A percentile compares a stretch with the other conserved stretches of the same genome.
These are phyloP conservation scores for Altica lythri DNA, from an alignment of 2,888 invertebrate genomes.

Conservation along the genomic window DNA sequence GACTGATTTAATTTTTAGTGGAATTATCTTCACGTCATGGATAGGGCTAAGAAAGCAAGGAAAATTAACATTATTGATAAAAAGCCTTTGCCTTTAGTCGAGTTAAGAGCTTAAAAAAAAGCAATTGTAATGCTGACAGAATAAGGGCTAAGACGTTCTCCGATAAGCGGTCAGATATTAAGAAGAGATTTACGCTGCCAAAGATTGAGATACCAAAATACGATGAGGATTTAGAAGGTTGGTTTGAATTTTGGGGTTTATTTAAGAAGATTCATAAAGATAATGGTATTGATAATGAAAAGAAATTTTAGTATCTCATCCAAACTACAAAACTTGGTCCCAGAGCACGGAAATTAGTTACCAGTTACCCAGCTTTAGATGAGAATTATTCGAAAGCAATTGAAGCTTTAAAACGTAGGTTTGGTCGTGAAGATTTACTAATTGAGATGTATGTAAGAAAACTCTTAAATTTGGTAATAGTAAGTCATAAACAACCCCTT, in stretches of 20 bases:
- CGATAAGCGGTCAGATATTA: not conserved
- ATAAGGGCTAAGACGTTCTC: not conserved
- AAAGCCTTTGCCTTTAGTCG: not conserved
- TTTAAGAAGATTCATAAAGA: not conserved
- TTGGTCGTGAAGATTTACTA: constrained; percentile 6
- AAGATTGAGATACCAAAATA: no score
- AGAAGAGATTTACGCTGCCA: not conserved
- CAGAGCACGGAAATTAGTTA: not conserved
- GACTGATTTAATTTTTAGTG: no score
- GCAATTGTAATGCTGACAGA: not conserved
- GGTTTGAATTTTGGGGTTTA: not conserved
- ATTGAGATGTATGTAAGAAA: not conserved
- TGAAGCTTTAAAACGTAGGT: constrained; percentile 6
- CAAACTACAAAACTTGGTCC: not conserved
- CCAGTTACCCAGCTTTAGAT: not conserved
- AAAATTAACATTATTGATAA: not conserved
- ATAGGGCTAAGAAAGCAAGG: not conserved
- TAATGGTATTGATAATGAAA: not conserved
- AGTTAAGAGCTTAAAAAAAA: not conserved
- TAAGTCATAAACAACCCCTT: no score
- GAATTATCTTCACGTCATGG: no score
- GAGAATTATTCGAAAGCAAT: constrained; percentile 26
- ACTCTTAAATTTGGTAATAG: not conserved
- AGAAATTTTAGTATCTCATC: not conserved
- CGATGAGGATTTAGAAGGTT: not conserved